Evolutionary conservation across 2,113 vertebrate genomes (phyloP).

Genomic region (Phyllostomus hastatus): DNA sequence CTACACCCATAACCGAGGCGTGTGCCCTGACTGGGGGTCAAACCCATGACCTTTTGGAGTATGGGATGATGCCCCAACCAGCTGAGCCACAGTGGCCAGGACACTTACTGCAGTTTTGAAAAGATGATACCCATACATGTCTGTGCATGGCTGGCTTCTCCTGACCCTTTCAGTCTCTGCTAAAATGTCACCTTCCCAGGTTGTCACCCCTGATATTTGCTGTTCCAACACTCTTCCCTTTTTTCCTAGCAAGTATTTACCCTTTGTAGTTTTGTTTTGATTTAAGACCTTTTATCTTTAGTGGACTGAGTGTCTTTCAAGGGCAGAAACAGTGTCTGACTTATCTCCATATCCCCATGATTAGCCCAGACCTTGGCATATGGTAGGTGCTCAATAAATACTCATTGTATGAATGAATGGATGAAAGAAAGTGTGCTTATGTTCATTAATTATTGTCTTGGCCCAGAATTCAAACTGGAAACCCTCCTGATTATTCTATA

Average conservation of each 20-base stretch:
- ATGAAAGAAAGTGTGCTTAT: neutral
- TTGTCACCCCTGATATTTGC: neutral
- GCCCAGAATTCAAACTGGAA: neutral
- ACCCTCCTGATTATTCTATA: neutral
- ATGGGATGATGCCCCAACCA: too few relatives aligned
- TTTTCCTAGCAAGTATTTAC: too few relatives aligned
- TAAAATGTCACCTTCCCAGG: neutral
- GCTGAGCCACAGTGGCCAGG: too few relatives aligned
- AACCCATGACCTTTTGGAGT: too few relatives aligned
- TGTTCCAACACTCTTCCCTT: accelerated
- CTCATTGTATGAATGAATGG: neutral
- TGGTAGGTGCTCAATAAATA: neutral
- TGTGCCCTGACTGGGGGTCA: too few relatives aligned
- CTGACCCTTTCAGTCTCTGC: neutral
- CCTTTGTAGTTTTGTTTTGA: neutral
- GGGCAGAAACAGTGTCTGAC: neutral
- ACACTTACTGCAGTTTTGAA: neutral
- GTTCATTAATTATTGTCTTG: neutral
- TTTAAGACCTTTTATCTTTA: neutral
- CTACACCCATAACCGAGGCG: too few relatives aligned
- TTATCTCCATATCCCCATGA: neutral
- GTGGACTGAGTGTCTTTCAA: neutral
- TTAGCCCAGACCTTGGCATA: neutral
- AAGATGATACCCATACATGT: neutral
- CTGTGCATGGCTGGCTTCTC: neutral